Conservation (phyloP, 1,140 invertebrate genomes). For the Bombyx mandarina region DNA sequence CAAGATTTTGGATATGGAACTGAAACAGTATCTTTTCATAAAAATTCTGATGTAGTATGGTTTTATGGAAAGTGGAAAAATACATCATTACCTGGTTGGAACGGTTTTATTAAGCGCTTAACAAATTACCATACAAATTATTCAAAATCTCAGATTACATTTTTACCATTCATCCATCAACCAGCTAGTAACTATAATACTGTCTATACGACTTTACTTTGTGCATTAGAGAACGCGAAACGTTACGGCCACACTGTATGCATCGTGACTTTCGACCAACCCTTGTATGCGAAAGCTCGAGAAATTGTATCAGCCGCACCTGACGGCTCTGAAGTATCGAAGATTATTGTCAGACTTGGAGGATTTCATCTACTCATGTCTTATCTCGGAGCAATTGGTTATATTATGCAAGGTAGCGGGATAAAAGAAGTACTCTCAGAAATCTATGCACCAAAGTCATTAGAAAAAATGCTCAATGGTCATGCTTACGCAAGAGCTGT, state of each 20-base stretch:
- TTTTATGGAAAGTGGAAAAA: too few relatives aligned
- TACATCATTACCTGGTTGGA: too few relatives aligned
- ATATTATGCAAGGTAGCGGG: constrained; percentile 54
- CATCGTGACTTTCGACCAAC: constrained; percentile 47
- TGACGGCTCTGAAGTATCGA: constrained; percentile 32
- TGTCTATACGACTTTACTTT: constrained; percentile 33
- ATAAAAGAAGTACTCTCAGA: constrained; percentile 34
- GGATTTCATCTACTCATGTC: constrained; percentile 55
- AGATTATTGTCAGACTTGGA: constrained; percentile 39
- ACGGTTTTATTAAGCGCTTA: too few relatives aligned
- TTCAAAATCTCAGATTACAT: too few relatives aligned
- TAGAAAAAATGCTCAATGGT: constrained; percentile 48
- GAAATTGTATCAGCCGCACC: constrained; percentile 46
- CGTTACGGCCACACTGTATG: constrained; percentile 19
- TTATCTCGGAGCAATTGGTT: constrained; percentile 47
- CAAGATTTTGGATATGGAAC: background rate
- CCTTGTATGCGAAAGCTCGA: constrained; percentile 55
- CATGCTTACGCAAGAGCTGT: constrained; percentile 32
- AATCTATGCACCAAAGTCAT: constrained; percentile 39
- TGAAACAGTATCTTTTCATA: too few relatives aligned
- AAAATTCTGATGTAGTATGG: too few relatives aligned
- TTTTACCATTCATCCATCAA: constrained; percentile 40
- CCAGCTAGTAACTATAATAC: constrained; percentile 28
- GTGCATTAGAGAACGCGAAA: constrained; percentile 24
- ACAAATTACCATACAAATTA: too few relatives aligned